These are phyloP conservation scores for Lithophane semibrunnea DNA, from an alignment of 2,888 invertebrate genomes.

Conservation along the genomic window DNA sequence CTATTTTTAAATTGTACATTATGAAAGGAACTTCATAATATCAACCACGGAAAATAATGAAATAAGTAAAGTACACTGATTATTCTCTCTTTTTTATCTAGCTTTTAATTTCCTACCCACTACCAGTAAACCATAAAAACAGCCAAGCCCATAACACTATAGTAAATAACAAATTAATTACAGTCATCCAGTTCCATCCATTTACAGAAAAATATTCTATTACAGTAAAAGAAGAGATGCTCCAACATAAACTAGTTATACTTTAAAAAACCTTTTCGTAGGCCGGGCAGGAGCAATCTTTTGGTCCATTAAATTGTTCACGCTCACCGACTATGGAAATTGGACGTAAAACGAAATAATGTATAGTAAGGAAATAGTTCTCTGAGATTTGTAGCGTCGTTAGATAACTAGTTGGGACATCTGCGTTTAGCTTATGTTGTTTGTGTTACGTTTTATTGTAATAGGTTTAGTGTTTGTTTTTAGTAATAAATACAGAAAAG, in stretches of 20 bases:
- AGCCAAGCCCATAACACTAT: background rate
- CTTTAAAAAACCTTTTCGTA: conserved; percentile 83
- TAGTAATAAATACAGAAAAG: background rate
- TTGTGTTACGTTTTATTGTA: conserved; percentile 44
- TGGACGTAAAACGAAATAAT: conserved; percentile 89
- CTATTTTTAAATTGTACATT: background rate
- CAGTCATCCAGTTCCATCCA: conserved; percentile 10
- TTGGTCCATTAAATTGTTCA: conserved; percentile 89
- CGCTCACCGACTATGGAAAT: conserved; percentile 90
- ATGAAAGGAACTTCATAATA: background rate
- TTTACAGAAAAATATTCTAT: conserved; percentile 56
- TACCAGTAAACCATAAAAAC: background rate
- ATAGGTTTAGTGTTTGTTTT: conserved; percentile 12
- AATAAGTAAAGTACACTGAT: background rate
- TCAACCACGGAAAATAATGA: background rate
- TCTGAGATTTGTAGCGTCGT: conserved; percentile 80
- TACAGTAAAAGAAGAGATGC: conserved; percentile 49
- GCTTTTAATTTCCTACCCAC: background rate
- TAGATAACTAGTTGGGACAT: conserved; percentile 67
- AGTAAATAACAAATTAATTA: conserved; percentile 40
- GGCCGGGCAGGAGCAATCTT: conserved; percentile 87
- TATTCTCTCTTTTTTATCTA: background rate
- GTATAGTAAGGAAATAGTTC: conserved; percentile 84
- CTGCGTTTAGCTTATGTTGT: conserved; percentile 58
- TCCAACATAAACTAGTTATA: conserved; percentile 62